Conservation (phyloP, 2,113 vertebrate species). For the Gavia stellata region DNA sequence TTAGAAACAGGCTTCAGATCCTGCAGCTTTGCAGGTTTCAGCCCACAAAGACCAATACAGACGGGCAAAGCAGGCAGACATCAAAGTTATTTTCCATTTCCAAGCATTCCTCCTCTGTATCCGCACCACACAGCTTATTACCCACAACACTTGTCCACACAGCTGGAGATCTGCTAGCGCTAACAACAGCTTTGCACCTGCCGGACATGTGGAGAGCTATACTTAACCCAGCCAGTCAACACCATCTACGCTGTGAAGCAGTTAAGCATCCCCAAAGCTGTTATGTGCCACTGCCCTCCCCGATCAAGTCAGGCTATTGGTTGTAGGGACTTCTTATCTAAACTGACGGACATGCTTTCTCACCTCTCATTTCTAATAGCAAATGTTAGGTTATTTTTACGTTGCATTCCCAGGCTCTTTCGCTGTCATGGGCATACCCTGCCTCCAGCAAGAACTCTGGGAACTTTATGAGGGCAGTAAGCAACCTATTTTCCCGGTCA, state of each 20-base stretch:
- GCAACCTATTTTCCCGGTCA: background rate
- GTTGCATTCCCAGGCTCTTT: background rate
- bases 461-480: background rate
- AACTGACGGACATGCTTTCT: constrained; percentile 5
- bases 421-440: background rate
- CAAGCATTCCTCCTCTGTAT: background rate
- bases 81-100: constrained; percentile 17
- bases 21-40: background rate
- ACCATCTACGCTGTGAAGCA: background rate
- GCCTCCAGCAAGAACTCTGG: background rate
- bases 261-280: background rate
- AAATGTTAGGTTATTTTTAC: constrained; percentile 18
- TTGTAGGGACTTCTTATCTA: background rate
- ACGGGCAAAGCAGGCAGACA: background rate
- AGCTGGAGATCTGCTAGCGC: constrained; percentile 17
- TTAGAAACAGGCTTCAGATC: constrained; percentile 3
- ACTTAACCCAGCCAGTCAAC: constrained; percentile 47
- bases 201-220: constrained; percentile 39
- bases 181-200: constrained; percentile 59
- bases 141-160: constrained; percentile 40
- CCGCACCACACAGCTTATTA: background rate
- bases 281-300: background rate
- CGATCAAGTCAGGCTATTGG: background rate
- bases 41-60: background rate
- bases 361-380: constrained; percentile 4